phyloP scores from a whole-genome alignment of 2,888 invertebrate genomes.

The Euplagia quadripunctaria region DNA sequence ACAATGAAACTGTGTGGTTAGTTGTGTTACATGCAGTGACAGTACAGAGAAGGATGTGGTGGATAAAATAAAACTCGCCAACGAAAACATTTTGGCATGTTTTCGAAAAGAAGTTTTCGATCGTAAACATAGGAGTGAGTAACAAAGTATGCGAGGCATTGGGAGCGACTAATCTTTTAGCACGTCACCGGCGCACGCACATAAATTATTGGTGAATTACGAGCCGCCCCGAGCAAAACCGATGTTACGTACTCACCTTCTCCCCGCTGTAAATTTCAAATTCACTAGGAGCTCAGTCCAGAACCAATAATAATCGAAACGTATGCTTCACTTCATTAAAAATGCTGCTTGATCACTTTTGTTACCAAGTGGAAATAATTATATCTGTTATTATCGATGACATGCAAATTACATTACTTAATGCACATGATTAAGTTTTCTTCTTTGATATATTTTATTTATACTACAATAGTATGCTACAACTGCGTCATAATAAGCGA shows the following conservation, averaged over 20 bases:
- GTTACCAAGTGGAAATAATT: constrained; percentile 60
- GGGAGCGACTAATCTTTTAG: constrained; percentile 82
- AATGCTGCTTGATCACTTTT: constrained; percentile 65
- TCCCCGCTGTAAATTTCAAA: constrained; percentile 72
- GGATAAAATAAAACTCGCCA: background rate
- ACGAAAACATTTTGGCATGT: constrained; percentile 14
- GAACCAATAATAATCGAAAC: constrained; percentile 71
- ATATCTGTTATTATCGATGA: constrained; percentile 6
- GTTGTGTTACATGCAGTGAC: background rate
- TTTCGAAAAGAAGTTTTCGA: constrained; percentile 33
- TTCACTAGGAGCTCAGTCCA: constrained; percentile 61
- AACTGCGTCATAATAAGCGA: background rate
- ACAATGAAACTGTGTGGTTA: background rate
- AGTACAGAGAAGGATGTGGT: background rate
- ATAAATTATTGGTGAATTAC: constrained; percentile 82
- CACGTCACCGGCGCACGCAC: constrained; percentile 84
- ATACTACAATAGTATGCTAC: background rate
- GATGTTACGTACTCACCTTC: constrained; percentile 70
- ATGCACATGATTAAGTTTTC: constrained; percentile 41
- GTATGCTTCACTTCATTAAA: constrained; percentile 65
- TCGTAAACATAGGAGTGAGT: constrained; percentile 31
- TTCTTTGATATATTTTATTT: constrained; percentile 21
- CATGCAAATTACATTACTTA: constrained; percentile 52
- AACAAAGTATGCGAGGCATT: constrained; percentile 39
- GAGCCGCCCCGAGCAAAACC: constrained; percentile 68